Evolutionary conservation across 2,888 invertebrate species (phyloP).

Genomic region (Cephus pygmeus): DNA sequence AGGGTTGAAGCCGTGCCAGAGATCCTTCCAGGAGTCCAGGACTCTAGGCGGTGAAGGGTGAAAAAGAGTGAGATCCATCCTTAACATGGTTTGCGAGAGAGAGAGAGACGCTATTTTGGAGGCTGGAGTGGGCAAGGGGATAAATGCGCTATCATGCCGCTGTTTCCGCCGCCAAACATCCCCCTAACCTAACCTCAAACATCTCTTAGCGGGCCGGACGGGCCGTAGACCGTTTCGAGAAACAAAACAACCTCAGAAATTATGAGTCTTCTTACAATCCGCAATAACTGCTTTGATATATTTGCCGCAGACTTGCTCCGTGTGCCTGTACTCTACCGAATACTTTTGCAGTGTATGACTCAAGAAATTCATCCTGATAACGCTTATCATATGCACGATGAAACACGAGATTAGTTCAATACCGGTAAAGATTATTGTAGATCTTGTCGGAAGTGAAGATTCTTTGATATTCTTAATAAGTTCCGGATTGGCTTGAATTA

Average conservation of each 20-base stretch:
- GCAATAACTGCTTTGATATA: slow-evolving; percentile 47
- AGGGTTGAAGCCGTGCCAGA: slow-evolving; percentile 30
- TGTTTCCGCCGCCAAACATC: slow-evolving; percentile 52
- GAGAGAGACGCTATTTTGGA: not conserved
- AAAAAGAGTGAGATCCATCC: not conserved
- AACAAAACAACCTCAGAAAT: slow-evolving; percentile 45
- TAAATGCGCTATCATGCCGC: slow-evolving; percentile 47
- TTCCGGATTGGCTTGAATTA: not conserved
- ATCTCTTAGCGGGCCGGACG: not conserved
- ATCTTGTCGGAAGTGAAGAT: not conserved
- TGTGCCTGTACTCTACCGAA: not conserved
- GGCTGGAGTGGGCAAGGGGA: slow-evolving; percentile 23
- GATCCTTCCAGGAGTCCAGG: not conserved
- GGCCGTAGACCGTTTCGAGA: slow-evolving; percentile 18
- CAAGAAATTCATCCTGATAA: not conserved
- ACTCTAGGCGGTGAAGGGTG: not conserved
- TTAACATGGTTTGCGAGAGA: not conserved
- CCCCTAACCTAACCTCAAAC: slow-evolving; percentile 24
- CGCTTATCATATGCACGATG: not conserved
- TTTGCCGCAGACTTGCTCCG: slow-evolving; percentile 19
- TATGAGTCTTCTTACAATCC: slow-evolving; percentile 45
- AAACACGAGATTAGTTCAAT: not conserved
- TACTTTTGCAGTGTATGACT: not conserved
- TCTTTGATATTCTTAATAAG: not conserved
- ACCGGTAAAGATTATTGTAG: not conserved